Percentiles rank a stretch among this genome's conserved stretches.
Evolutionary conservation across 2,797 vertebrate genomes (phyloP).

Genomic region (Trachurus trachurus): DNA sequence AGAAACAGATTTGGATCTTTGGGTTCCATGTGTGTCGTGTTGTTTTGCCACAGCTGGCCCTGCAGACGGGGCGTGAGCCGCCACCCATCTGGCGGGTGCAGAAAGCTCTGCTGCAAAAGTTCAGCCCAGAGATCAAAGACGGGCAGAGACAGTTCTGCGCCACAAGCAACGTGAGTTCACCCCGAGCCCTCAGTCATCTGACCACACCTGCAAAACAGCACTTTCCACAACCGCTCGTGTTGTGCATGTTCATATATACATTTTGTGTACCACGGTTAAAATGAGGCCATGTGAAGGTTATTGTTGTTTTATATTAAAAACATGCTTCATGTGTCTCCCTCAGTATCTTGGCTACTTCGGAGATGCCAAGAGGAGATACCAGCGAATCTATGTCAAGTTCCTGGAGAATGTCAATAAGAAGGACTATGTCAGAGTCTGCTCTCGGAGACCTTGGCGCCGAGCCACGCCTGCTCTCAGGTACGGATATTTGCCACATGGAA

Average conservation of each 20-base stretch:
- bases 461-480: slow-evolving; percentile 91
- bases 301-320: neutral
- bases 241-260: neutral
- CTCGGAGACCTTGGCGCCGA: slow-evolving; percentile 93
- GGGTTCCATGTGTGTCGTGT: slow-evolving; percentile 12
- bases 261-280: neutral
- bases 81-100: slow-evolving; percentile 96
- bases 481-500: neutral
- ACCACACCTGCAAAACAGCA: slow-evolving; percentile 34
- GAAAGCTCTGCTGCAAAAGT: slow-evolving; percentile 96
- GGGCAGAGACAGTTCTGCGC: slow-evolving; percentile 96
- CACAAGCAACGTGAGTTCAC: slow-evolving; percentile 93
- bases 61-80: slow-evolving; percentile 94
- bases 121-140: slow-evolving; percentile 96
- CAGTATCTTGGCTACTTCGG: slow-evolving; percentile 95
- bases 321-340: slow-evolving; percentile 10
- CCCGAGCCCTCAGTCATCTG: neutral
- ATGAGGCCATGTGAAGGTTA: neutral
- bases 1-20: neutral
- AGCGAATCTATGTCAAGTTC: slow-evolving; percentile 95
- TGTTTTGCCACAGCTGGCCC: slow-evolving; percentile 85
- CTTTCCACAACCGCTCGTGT: neutral
- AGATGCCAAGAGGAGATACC: slow-evolving; percentile 94
- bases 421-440: slow-evolving; percentile 94
- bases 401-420: slow-evolving; percentile 96